Conservation (phyloP, 2,113 vertebrate species). For the Bubo bubo region DNA sequence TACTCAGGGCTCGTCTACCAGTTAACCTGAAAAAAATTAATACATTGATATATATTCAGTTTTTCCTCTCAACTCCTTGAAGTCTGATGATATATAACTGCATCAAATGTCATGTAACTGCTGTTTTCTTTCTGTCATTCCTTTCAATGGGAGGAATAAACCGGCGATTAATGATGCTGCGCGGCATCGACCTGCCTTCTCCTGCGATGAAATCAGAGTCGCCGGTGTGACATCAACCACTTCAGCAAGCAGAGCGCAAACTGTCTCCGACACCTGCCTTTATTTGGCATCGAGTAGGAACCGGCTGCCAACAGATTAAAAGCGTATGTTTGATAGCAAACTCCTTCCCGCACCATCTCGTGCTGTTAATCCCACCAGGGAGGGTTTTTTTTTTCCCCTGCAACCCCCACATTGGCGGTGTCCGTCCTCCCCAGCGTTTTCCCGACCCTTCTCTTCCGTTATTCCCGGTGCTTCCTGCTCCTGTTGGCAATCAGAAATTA, state of each 20-base stretch:
- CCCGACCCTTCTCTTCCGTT: not conserved
- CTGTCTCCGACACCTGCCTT: not conserved
- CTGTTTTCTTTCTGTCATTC: not conserved
- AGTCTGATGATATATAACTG: not conserved
- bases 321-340: not conserved
- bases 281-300: not conserved
- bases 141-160: conserved; percentile 37
- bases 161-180: fast-evolving
- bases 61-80: not conserved
- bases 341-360: fast-evolving
- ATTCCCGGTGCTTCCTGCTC: not conserved
- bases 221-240: not conserved
- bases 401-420: fast-evolving
- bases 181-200: not conserved
- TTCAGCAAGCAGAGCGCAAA: not conserved
- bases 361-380: fast-evolving
- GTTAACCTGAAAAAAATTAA: not conserved
- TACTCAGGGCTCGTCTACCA: fast-evolving
- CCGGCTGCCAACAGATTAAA: not conserved
- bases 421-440: fast-evolving
- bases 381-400: not conserved
- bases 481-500: not conserved
- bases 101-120: not conserved
- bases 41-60: not conserved
- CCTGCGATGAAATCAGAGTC: not conserved